Evolutionary conservation across 2,888 invertebrate species (phyloP).

Genomic region (Amphipyra berbera): DNA sequence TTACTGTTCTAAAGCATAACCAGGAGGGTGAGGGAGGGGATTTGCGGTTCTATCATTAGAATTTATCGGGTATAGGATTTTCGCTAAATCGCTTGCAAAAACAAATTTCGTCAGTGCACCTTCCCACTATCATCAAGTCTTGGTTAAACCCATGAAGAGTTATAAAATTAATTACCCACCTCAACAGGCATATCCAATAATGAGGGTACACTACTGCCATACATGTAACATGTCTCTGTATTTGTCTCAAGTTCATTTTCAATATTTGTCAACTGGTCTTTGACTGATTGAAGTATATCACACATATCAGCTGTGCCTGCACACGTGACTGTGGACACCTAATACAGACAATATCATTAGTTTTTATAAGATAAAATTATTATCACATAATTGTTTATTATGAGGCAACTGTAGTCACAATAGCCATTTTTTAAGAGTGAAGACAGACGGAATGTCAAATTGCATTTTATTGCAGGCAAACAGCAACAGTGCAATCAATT

Average conservation of each 20-base stretch:
- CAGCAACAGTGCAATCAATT: too few species aligned
- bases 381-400: too few species aligned
- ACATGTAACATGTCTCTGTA: slow-evolving; percentile 55
- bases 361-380: background rate
- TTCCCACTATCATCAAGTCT: too few species aligned
- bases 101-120: too few species aligned
- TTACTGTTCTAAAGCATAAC: too few species aligned
- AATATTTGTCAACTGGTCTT: slow-evolving; percentile 70
- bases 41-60: too few species aligned
- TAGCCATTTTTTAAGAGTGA: too few species aligned
- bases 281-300: slow-evolving; percentile 72
- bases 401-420: too few species aligned
- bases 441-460: too few species aligned
- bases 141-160: background rate
- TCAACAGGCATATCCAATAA: slow-evolving; percentile 83
- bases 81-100: too few species aligned
- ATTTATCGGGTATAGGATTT: too few species aligned
- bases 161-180: slow-evolving; percentile 61
- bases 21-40: too few species aligned
- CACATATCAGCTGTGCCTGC: slow-evolving; percentile 69
- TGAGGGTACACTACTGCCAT: slow-evolving; percentile 66
- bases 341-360: background rate
- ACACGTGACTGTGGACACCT: slow-evolving; percentile 8
- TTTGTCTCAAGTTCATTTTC: slow-evolving; percentile 64
- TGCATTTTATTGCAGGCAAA: background rate